These are phyloP conservation scores for Lamproptera curius DNA, from an alignment of 2,888 invertebrate genomes.

Conservation along the genomic window DNA sequence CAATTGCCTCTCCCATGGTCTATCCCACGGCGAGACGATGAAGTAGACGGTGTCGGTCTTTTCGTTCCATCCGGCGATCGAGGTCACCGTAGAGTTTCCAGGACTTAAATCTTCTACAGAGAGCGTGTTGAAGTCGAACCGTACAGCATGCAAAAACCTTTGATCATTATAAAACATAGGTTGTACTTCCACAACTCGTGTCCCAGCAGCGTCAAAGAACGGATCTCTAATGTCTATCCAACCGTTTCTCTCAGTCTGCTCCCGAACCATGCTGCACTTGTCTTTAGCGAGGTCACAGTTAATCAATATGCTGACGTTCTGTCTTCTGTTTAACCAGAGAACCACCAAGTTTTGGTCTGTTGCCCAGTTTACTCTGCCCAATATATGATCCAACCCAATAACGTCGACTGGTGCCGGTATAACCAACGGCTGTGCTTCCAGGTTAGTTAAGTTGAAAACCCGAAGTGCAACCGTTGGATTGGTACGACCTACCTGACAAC, in stretches of 20 bases:
- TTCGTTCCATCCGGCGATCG: slow-evolving; percentile 81
- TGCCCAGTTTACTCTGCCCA: slow-evolving; percentile 87
- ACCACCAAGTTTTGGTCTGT: slow-evolving; percentile 81
- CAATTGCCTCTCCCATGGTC: slow-evolving; percentile 85
- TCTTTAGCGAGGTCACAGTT: slow-evolving; percentile 72
- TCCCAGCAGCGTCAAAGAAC: slow-evolving; percentile 64
- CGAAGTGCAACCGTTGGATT: slow-evolving; percentile 86
- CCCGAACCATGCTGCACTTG: slow-evolving; percentile 58
- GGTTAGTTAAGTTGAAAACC: slow-evolving; percentile 72
- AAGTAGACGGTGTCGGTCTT: slow-evolving; percentile 81
- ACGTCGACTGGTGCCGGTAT: slow-evolving; percentile 75
- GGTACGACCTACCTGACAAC: slow-evolving; percentile 80
- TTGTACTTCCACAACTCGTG: slow-evolving; percentile 62
- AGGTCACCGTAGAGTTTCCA: slow-evolving; percentile 79
- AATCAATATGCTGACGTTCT: slow-evolving; percentile 82
- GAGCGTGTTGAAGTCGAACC: slow-evolving; percentile 48
- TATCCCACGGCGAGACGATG: slow-evolving; percentile 78
- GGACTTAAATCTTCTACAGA: slow-evolving; percentile 66
- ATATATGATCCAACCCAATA: slow-evolving; percentile 80
- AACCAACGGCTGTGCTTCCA: slow-evolving; percentile 45
- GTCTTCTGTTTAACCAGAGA: slow-evolving; percentile 91
- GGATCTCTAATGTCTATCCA: slow-evolving; percentile 83
- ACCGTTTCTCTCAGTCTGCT: slow-evolving; percentile 79
- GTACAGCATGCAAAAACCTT: slow-evolving; percentile 66
- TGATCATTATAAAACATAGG: slow-evolving; percentile 49